These are phyloP conservation scores for Montipora efflorescens DNA, from an alignment of 64 coral and sea anemone species.

Conservation along the genomic window DNA sequence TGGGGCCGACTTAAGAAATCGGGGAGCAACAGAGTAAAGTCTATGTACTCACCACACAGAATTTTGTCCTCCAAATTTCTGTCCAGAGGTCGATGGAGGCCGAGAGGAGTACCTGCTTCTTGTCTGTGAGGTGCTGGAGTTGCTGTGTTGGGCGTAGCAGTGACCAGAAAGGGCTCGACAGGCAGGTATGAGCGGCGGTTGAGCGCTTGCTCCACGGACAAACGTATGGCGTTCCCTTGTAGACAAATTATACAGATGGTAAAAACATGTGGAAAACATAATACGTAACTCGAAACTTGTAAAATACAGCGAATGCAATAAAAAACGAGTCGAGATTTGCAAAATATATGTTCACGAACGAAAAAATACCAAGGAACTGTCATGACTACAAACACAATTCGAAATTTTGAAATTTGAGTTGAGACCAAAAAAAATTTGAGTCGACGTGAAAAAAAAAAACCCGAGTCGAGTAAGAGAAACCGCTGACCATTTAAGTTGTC, in stretches of 20 bases:
- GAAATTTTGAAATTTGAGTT: conserved; percentile 18
- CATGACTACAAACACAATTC: conserved; percentile 8
- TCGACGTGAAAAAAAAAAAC: not conserved
- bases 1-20: no score
- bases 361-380: conserved; percentile 20
- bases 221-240: no score
- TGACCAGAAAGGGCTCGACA: no score
- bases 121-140: no score
- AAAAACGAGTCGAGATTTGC: conserved; percentile 28
- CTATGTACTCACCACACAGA: no score
- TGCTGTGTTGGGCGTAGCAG: no score
- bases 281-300: not conserved
- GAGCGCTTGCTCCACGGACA: no score
- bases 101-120: no score
- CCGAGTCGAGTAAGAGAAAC: not conserved
- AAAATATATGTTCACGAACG: conserved; percentile 22
- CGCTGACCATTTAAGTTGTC: not conserved
- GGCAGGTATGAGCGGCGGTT: no score
- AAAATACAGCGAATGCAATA: conserved; percentile 28
- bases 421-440: conserved; percentile 16
- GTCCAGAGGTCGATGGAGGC: no score
- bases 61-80: no score
- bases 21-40: no score
- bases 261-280: conserved; percentile 31
- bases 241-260: not conserved